Evolutionary conservation across 2,797 vertebrate species (phyloP).

Genomic region (Enteromius fasciolatus): DNA sequence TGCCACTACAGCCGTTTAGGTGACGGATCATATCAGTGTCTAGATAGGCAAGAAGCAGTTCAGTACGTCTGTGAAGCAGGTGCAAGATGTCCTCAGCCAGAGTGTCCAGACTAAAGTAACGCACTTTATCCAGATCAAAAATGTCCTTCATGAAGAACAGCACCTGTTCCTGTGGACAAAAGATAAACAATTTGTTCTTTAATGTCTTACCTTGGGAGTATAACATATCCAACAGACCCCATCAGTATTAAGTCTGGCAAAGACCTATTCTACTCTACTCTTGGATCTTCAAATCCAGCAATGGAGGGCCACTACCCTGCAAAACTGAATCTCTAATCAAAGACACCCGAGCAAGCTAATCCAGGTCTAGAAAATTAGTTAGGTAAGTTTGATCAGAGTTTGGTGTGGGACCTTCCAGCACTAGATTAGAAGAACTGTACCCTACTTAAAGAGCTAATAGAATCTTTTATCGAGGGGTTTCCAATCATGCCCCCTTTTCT

Average conservation of each 20-base stretch:
- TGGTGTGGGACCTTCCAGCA: not conserved
- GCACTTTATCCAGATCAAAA: conserved; percentile 95
- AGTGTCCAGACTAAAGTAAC: conserved; percentile 85
- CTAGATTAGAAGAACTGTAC: not conserved
- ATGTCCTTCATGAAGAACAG: conserved; percentile 94
- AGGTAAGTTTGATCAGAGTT: not conserved
- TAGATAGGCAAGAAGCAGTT: conserved; percentile 84
- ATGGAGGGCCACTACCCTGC: not conserved
- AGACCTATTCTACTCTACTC: not conserved
- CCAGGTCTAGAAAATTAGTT: not conserved
- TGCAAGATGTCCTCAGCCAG: conserved; percentile 89
- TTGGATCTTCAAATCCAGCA: not conserved
- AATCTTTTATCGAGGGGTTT: not conserved
- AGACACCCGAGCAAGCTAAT: not conserved
- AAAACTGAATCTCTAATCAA: not conserved
- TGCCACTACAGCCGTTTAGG: conserved; percentile 64
- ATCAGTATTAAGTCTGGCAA: not conserved
- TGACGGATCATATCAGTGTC: conserved; percentile 77
- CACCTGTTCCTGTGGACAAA: conserved; percentile 85
- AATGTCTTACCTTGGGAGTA: too few relatives aligned
- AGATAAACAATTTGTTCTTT: not conserved
- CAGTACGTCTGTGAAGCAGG: conserved; percentile 83
- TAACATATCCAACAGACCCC: not conserved
- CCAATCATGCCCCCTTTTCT: not conserved
- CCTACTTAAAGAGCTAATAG: not conserved